These are phyloP conservation scores for Macrotus californicus DNA, from an alignment of 2,113 vertebrate species.

Conservation along the genomic window DNA sequence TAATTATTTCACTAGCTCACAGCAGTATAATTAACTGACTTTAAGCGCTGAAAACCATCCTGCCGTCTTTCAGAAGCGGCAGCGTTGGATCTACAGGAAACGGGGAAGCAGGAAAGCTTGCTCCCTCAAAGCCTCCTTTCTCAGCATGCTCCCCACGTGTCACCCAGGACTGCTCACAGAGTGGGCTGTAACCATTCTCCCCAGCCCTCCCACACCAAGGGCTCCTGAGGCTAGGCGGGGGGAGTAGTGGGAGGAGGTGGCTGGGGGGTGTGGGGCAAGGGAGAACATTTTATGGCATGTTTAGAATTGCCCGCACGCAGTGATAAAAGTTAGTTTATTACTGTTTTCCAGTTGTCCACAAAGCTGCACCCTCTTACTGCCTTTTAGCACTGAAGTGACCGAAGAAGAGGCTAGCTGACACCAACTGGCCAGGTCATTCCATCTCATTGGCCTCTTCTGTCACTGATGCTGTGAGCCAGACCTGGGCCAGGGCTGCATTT, in stretches of 20 bases:
- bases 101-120: neutral
- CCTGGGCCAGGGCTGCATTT: neutral
- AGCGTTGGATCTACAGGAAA: neutral
- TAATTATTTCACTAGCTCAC: constrained; percentile 41
- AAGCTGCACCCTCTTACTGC: no score
- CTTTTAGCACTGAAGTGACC: neutral
- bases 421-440: neutral
- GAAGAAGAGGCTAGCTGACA: neutral
- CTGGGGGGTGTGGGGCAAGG: neutral
- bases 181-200: neutral
- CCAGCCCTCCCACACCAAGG: fast-evolving
- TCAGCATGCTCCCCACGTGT: neutral
- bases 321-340: neutral
- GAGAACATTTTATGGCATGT: neutral
- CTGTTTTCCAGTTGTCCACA: neutral
- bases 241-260: neutral
- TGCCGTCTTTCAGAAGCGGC: neutral
- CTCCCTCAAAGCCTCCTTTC: neutral
- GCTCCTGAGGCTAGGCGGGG: neutral
- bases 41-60: neutral
- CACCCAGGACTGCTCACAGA: neutral
- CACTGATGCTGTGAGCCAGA: neutral
- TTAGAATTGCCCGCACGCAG: neutral
- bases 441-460: neutral
- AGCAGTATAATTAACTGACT: constrained; percentile 42